These are phyloP conservation scores for Neomonachus schauinslandi DNA, from an alignment of 2,113 vertebrate genomes.

Conservation along the genomic window DNA sequence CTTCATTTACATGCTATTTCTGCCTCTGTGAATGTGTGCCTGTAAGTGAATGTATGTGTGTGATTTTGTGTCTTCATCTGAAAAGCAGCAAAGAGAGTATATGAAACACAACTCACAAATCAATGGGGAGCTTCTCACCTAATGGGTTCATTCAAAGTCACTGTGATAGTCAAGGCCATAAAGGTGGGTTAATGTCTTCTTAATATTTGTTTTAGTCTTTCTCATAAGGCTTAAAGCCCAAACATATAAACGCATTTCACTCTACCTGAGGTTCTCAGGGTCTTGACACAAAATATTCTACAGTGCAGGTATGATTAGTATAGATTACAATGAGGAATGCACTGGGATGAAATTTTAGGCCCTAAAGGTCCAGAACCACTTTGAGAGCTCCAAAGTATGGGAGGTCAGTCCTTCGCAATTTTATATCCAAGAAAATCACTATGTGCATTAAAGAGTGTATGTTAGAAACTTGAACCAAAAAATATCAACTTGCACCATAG, in stretches of 20 bases:
- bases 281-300: neutral
- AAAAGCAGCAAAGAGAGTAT: neutral
- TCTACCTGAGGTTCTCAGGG: neutral
- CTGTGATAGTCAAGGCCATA: neutral
- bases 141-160: neutral
- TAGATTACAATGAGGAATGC: neutral
- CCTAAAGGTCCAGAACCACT: neutral
- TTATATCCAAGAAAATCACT: neutral
- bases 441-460: neutral
- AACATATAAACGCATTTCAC: neutral
- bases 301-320: neutral
- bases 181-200: neutral
- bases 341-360: neutral
- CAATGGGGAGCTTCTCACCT: neutral
- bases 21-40: neutral
- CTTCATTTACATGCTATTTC: neutral
- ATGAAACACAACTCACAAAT: neutral
- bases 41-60: neutral
- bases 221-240: neutral
- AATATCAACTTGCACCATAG: neutral
- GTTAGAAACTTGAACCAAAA: constrained; percentile 39
- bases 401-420: neutral
- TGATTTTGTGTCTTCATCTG: neutral
- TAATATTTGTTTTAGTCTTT: neutral
- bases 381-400: neutral